Conservation (phyloP, 1,140 invertebrate genomes). For the Streblospio benedicti region DNA sequence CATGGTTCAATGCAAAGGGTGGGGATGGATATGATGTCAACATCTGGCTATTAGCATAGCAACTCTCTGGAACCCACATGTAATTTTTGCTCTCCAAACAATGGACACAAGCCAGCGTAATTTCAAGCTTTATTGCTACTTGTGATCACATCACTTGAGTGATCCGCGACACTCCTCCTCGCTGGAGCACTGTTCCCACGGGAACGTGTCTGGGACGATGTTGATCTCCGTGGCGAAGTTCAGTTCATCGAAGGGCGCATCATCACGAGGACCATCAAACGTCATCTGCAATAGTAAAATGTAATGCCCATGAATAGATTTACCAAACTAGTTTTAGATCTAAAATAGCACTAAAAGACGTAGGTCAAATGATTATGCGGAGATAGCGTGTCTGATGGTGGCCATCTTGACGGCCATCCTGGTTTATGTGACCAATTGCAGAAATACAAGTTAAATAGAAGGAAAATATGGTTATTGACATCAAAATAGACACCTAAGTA, state of each 20-base stretch:
- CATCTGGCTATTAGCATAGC: too few relatives aligned
- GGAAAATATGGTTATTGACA: too few relatives aligned
- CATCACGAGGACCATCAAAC: constrained; percentile 28
- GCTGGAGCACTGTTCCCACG: constrained; percentile 31
- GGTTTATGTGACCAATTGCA: too few relatives aligned
- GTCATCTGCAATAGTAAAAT: constrained; percentile 21
- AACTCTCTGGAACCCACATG: too few relatives aligned
- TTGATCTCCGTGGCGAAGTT: constrained; percentile 34
- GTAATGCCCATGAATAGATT: neutral
- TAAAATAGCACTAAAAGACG: neutral
- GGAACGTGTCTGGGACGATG: constrained; percentile 34
- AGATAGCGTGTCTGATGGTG: neutral
- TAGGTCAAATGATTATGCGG: neutral
- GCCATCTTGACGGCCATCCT: too few relatives aligned
- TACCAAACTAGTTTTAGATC: neutral
- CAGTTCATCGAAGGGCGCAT: constrained; percentile 24
- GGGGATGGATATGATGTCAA: too few relatives aligned
- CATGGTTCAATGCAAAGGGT: too few relatives aligned
- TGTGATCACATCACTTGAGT: constrained; percentile 23
- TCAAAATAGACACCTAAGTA: too few relatives aligned
- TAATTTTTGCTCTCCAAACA: too few relatives aligned
- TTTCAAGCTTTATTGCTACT: neutral
- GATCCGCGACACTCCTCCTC: constrained; percentile 26
- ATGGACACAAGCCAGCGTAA: too few relatives aligned
- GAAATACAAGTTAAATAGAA: too few relatives aligned